Conservation (phyloP, 2,888 invertebrate genomes). For the Ormyrus rosae region DNA sequence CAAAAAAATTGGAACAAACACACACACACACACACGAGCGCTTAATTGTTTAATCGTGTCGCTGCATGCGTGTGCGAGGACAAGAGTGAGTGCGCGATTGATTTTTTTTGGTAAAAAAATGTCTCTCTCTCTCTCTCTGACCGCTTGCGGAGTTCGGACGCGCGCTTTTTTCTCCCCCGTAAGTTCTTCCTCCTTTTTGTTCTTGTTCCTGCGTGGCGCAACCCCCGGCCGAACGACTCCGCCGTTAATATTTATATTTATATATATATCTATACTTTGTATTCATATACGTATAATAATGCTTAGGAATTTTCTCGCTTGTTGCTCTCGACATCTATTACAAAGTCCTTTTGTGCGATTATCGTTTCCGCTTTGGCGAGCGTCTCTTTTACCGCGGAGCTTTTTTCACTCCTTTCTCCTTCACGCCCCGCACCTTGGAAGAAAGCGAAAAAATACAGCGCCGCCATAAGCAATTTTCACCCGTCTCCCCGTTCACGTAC, state of each 20-base stretch:
- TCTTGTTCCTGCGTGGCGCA: not conserved
- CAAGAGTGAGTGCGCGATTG: constrained; percentile 11
- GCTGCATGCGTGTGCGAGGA: not conserved
- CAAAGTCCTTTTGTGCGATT: constrained; percentile 49
- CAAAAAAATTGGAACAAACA: not conserved
- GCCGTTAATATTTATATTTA: not conserved
- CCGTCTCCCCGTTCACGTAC: not conserved
- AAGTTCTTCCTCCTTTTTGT: not conserved
- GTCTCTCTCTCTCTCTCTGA: not conserved
- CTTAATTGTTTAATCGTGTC: constrained; percentile 4
- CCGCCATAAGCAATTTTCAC: constrained; percentile 23
- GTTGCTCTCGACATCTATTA: constrained; percentile 39
- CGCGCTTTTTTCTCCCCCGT: not conserved
- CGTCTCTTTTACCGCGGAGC: not conserved
- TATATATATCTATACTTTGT: constrained; percentile 22
- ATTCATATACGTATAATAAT: constrained; percentile 21
- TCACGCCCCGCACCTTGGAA: not conserved
- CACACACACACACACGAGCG: not conserved
- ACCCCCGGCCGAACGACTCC: not conserved
- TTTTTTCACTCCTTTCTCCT: not conserved
- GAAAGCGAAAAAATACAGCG: not conserved
- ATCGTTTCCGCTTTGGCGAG: constrained; percentile 47
- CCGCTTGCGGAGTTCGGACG: not conserved
- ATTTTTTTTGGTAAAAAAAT: constrained; percentile 28
- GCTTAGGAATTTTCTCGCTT: constrained; percentile 34